Base-by-base conservation (phyloP, 2,113 vertebrate genomes). In the Perccottus glenii region DNA sequence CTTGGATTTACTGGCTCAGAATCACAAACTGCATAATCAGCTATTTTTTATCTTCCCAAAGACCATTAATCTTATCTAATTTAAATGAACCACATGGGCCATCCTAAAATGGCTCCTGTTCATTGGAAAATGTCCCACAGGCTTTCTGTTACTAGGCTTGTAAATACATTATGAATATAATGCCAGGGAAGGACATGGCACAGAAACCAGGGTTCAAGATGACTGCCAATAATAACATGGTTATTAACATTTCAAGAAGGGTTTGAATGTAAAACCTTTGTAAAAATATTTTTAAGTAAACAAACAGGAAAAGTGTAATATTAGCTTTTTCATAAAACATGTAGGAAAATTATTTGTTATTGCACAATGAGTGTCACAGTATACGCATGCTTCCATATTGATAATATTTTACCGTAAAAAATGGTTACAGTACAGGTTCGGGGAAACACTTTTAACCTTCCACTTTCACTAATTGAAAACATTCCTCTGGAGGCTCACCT, bases 101-200 rank as follows among this genome's bases (percentile, higher is more conserved):
- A 66, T 75, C 55, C 75, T 69, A 69, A 66, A 73, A 76, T 75
- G 46, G 63, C 62, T 51, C 69, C 45, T 14, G 12, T 47, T 33
- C 60, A 64, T 74, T 87, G 83, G 74, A 84, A 80, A 27, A 38
- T 60, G 48, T 80, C 80, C 85, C 62, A 71, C 49, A 57, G 50
- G 43, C 69, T 63, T 63, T 63, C 48, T 50, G 36, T 60, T 15
- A 11, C 4, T 56, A 62, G 78, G 78, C 42, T 48, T 12, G 53
- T 53, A 55, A 38, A 71, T 79, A 47, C 57, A 84, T 88, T 80
- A 84, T 85, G 43, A 57, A 87, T 82, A 76, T 43, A 59, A 58
- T 49, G n/a, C 27, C 62, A 19, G 45, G 42, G 11, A 40, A 73
- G 64, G 62, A 27, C 19, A 27, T 80, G 66, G 79, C 72, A 67